Evolutionary conservation across 30 jellyfish, hydroid and myxozoan genomes (phyloP).

Genomic region (Rhopilema esculentum): DNA sequence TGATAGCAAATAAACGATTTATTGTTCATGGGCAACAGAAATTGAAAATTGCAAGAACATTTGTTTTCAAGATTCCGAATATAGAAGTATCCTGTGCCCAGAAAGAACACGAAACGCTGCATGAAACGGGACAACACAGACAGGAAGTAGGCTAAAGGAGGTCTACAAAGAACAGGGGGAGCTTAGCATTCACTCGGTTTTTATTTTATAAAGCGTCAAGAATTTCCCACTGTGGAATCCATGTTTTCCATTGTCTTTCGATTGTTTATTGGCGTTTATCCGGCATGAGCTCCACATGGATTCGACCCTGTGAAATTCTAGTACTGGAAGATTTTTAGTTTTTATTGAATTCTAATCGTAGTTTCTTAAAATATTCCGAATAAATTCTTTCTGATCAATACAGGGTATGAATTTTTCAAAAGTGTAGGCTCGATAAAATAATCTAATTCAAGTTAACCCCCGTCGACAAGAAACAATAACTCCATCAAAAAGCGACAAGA

Average conservation of each 20-base stretch:
- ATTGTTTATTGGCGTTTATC: neutral
- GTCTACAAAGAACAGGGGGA: constrained; percentile 18
- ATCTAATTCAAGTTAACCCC: neutral
- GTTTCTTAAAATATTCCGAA: neutral
- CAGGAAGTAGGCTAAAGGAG: constrained; percentile 11
- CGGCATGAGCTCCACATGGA: neutral
- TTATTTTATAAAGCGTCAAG: neutral
- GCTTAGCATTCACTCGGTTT: constrained; percentile 10
- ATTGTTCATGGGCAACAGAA: neutral
- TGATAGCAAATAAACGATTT: constrained; percentile 7
- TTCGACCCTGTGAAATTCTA: neutral
- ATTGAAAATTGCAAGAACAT: constrained; percentile 6
- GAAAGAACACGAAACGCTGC: neutral
- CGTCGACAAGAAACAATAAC: constrained; percentile 1
- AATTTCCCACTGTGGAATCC: neutral
- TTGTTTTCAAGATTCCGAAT: constrained; percentile 9
- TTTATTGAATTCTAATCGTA: neutral
- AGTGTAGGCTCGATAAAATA: constrained; percentile 2
- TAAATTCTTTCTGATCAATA: constrained; percentile 7
- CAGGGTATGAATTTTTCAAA: constrained; percentile 8
- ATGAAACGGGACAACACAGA: constrained; percentile 3
- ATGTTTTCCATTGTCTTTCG: neutral
- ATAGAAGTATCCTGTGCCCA: neutral
- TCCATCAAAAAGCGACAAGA: constrained; percentile 2
- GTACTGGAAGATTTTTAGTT: constrained; percentile 5